Evolutionary conservation across 2,797 vertebrate genomes (phyloP).

Genomic region (Hyperoplus lanceolatus): DNA sequence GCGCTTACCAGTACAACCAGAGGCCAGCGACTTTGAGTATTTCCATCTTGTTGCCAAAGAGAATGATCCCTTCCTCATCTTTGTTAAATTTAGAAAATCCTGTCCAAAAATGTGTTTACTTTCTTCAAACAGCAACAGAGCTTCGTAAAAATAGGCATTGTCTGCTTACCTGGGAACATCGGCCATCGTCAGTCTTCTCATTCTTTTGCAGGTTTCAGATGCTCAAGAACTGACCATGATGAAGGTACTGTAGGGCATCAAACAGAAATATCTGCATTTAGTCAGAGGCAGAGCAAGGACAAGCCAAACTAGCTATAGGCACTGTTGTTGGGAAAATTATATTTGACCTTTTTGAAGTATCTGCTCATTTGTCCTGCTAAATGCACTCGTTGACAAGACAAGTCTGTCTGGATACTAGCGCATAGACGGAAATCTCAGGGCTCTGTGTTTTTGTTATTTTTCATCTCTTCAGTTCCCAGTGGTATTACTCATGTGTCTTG

Average conservation of each 20-base stretch:
- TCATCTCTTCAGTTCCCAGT: background rate
- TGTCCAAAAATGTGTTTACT: background rate
- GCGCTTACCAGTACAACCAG: background rate
- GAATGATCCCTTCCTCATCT: background rate
- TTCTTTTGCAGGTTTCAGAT: background rate
- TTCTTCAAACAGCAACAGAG: background rate
- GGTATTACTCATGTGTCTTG: background rate
- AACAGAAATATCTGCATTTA: background rate
- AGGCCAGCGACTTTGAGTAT: background rate
- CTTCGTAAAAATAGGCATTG: background rate
- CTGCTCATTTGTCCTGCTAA: background rate
- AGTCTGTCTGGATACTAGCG: background rate
- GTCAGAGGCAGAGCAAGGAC: too few relatives aligned
- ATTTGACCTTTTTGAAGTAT: background rate
- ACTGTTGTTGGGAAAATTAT: background rate
- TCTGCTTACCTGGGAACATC: background rate
- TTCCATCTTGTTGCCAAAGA: background rate
- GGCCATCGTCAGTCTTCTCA: too few relatives aligned
- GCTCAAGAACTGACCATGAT: background rate
- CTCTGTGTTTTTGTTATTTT: background rate
- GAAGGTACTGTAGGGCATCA: background rate
- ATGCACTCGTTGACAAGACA: too few relatives aligned
- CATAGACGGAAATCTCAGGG: background rate
- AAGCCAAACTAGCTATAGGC: background rate
- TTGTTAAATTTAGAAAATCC: background rate